Percentiles rank a stretch among this genome's conserved stretches.
Evolutionary conservation across 2,113 vertebrate species (phyloP).

Genomic region (Lophotis ruficrista): DNA sequence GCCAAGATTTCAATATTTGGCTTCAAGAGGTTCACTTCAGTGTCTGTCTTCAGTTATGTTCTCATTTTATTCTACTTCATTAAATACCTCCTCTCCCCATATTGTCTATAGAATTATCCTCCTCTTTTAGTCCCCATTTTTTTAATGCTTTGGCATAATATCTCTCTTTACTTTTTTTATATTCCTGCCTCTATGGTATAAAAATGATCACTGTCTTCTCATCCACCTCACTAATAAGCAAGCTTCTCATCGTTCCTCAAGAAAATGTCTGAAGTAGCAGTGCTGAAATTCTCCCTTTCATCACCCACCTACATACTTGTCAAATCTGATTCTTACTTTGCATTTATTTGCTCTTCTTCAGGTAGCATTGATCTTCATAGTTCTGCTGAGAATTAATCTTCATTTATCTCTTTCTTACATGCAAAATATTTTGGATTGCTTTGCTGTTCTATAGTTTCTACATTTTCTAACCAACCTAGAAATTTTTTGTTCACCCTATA

Average conservation of each 20-base stretch:
- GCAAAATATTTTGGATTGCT: not conserved
- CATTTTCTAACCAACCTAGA: not conserved
- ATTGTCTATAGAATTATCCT: not conserved
- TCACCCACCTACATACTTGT: not conserved
- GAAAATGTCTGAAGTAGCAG: not conserved
- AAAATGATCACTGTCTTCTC: not conserved
- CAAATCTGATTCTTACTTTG: not conserved
- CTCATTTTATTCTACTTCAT: not conserved
- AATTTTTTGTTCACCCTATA: not conserved
- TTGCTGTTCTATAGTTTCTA: not conserved
- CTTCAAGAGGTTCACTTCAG: not conserved
- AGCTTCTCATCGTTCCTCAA: not conserved
- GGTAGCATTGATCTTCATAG: not conserved
- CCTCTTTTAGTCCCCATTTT: not conserved
- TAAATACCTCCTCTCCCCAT: not conserved
- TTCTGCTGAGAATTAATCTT: not conserved
- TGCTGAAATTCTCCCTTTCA: not conserved
- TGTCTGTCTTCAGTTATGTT: not conserved
- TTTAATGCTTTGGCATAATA: not conserved
- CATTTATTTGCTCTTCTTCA: not conserved
- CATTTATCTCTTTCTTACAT: not conserved
- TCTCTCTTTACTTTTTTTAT: not conserved
- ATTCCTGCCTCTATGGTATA: not conserved
- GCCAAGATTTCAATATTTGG: not conserved
- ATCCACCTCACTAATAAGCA: not conserved